Conservation (phyloP, 1,140 invertebrate genomes). For the Colletes latitarsis region DNA sequence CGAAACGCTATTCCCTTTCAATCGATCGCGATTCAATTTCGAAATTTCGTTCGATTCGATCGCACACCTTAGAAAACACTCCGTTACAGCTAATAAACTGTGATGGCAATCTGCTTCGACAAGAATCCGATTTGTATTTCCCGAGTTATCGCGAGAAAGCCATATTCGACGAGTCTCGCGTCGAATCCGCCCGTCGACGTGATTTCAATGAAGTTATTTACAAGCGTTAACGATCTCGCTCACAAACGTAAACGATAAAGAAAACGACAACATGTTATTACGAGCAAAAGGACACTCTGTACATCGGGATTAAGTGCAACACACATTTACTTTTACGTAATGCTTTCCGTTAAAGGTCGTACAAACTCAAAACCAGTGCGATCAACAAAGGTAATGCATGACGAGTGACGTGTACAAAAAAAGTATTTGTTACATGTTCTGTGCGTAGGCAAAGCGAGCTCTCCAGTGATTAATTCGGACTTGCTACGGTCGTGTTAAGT, state of each 20-base stretch:
- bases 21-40: neutral
- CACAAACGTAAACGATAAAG: neutral
- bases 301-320: slow-evolving; percentile 48
- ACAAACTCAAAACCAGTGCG: slow-evolving; percentile 60
- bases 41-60: neutral
- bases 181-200: neutral
- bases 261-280: slow-evolving; percentile 3
- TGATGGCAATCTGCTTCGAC: neutral
- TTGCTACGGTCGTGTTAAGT: neutral
- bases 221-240: neutral
- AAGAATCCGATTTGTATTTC: neutral
- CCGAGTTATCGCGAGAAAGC: neutral
- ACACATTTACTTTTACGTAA: slow-evolving; percentile 44
- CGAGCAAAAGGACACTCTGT: slow-evolving; percentile 29
- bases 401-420: slow-evolving; percentile 45
- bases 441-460: slow-evolving; percentile 66
- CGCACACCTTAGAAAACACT: slow-evolving; percentile 28
- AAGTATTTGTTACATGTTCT: slow-evolving; percentile 46
- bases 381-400: slow-evolving; percentile 56
- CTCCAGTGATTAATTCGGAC: slow-evolving; percentile 24
- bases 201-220: neutral
- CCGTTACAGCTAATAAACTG: slow-evolving; percentile 22
- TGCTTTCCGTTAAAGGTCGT: slow-evolving; percentile 17
- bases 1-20: neutral
- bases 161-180: neutral